Percentiles rank a stretch among this genome's conserved stretches.
phyloP scores from a whole-genome alignment of 2,888 invertebrate genomes.

The Eubasilissa splendida region DNA sequence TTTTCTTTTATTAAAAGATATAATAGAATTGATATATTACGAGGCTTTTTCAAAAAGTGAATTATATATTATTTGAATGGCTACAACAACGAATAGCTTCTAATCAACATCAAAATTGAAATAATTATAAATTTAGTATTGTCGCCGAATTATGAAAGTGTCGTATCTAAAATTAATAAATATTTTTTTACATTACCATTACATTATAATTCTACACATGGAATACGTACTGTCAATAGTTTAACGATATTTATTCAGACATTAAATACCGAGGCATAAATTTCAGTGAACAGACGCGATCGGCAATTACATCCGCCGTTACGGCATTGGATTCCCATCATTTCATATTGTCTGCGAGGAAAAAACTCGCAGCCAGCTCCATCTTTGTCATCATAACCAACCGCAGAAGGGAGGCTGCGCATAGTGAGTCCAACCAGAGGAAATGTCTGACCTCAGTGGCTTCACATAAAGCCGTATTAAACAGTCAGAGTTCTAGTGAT shows the following conservation, averaged over 20 bases:
- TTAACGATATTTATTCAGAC: neutral
- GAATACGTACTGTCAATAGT: neutral
- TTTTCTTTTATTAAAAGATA: too few relatives aligned
- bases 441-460: neutral
- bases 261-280: slow-evolving; percentile 34
- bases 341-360: slow-evolving; percentile 38
- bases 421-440: neutral
- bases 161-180: too few relatives aligned
- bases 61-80: too few relatives aligned
- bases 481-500: too few relatives aligned
- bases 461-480: too few relatives aligned
- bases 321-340: slow-evolving; percentile 43
- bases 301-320: slow-evolving; percentile 42
- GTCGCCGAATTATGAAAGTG: too few relatives aligned
- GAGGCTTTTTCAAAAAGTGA: too few relatives aligned
- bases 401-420: neutral
- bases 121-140: too few relatives aligned
- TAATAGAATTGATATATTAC: too few relatives aligned
- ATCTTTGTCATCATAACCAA: slow-evolving; percentile 21
- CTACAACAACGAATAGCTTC: too few relatives aligned
- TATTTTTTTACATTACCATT: neutral
- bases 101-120: too few relatives aligned
- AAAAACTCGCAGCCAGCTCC: slow-evolving; percentile 28
- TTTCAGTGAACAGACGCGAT: slow-evolving; percentile 40
- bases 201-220: neutral